Base-by-base conservation (phyloP, 2,888 invertebrate genomes). In the Drosophila hamatofila region DNA sequence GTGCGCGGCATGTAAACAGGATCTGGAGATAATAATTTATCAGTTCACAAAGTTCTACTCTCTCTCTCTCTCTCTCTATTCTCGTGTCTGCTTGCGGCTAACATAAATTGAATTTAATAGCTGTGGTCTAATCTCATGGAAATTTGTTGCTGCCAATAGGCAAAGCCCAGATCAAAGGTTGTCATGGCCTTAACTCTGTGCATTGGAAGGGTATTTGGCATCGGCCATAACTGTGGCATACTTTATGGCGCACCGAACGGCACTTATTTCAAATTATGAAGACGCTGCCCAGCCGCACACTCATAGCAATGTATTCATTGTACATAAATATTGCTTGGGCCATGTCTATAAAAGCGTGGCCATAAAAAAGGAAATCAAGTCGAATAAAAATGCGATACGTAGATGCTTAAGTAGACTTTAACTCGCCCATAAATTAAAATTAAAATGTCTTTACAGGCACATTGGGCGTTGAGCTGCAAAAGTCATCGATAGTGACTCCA, bases 301-400 rank as follows among this genome's bases (percentile, higher is more conserved):
- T 1, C 11, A n/a, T 49, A 25, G 39, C n/a, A n/a, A 27, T 18
- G 56, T 33, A 12, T 11, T 42, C 41, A 18, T 25, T 30, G 14
- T 18, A 23, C 51, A 66, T 61, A 60, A 57, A 73, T 65, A 51
- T 30, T 30, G 37, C 12, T 48, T 11, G n/a, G 27, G 48, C 48
- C 39, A 18, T 23, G 44, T 18, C 46, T 11, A 54, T 46, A 37
- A 48, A 68, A 55, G 33, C 11, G 37, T 2, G 52, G 14, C 30
- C 70, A 69, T 60, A 44, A 70, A 69, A 68, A 49, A 23, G 12
- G 11, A 48, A 42, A 55, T 55, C 54, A 70, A 69, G 46, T 69
- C 25, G 18, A 27, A 60, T 54, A 12, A 46, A 69, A 46, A 68
- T 44, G 7, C 8, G 3, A 2, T 18, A n/a, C 27, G 5, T 14